Base-by-base conservation (phyloP, 2,888 invertebrate species). In the Zaprionus lineosus region DNA sequence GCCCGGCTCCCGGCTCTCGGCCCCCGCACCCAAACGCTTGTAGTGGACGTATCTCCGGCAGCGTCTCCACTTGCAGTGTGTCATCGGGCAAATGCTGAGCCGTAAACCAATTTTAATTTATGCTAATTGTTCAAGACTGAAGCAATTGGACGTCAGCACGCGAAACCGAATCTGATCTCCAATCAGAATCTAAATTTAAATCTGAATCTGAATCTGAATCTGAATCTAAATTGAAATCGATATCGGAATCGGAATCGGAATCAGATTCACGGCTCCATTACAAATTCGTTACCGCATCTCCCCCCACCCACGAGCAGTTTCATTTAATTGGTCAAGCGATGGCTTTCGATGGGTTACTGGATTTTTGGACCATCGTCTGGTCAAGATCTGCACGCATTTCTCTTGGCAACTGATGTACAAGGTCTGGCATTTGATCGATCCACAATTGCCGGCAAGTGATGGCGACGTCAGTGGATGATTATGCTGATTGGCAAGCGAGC, bases 31-130 rank as follows among this genome's bases (percentile, higher is more conserved):
- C n/a, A n/a, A n/a, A n/a, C n/a, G n/a, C n/a, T n/a, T n/a, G n/a
- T n/a, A n/a, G n/a, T n/a, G n/a, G n/a, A n/a, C n/a, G n/a, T n/a
- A n/a, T n/a, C n/a, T n/a, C n/a, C n/a, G n/a, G n/a, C n/a, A n/a
- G 39, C 9, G 26, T 26, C 28, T 24, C 8, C 24, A 44, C 41
- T 57, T 73, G 66, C 74, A 63, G 57, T 77, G 77, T 78, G 74
- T 78, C 78, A 77, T 74, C 74, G 74, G 14, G 59, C 60, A 68
- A 74, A 74, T 64, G 63, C 47, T 76, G 60, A 12, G 74, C 74
- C 84, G 84, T 83, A 85, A 83, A 85, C 81, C 74, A 83, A 82
- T 74, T 83, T 82, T 82, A 85, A 82, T 85, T 82, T 82, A 82
- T 82, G 81, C 74, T 82, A 82, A 82, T 85, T 82, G 74, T 59